Evolutionary conservation across 2,797 vertebrate genomes (phyloP), one percentile per base, ranked within the genome.

Genomic region (Saxicola maurus): DNA sequence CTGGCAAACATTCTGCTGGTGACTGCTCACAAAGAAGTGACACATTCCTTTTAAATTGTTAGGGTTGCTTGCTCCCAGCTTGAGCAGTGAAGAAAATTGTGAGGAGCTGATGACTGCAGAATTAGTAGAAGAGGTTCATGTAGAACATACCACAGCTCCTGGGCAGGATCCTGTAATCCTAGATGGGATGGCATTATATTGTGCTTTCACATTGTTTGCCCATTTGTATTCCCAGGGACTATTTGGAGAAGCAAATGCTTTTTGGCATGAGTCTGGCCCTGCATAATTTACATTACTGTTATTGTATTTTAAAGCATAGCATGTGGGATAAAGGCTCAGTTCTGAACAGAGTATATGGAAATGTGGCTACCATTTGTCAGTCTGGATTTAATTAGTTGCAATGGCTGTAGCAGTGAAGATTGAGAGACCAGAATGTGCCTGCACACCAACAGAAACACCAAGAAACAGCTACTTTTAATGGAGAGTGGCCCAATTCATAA

Each of bases 281-380:
- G 74, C 91, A 94, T 93, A 93, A 94, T 93, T 95, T 87, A 66
- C 82, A 86, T 94, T 86, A 37, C 85, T 94, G 19, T 82, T 95
- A 82, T 86, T 94, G 77, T 91, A 64, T 87, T 94, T 91, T 93
- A 92, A 69, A 84, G 82, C 73, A 86, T 69, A 87, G 74, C 66
- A 27, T 15, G 13, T 31, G 76, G 85, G 64, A 31, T 10, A 75
- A 59, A 89, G 91, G 18, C 57, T 88, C 0, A 0, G 24, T 59
- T 95, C 73, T 25, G 89, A 89, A 46, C 35, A 74, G 82, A 46
- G 49, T 59, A 6, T n/a, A 56, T 68, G 77, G 83, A 93, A 93
- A 77, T 7, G 51, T 80, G 57, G 67, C 91, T 94, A 76, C 72
- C 65, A 28, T 80, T 94, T 80, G 57, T 53, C 76, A 67, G 78